Conservation (phyloP, 2,888 invertebrate genomes). For the Zelleria hepariella region DNA sequence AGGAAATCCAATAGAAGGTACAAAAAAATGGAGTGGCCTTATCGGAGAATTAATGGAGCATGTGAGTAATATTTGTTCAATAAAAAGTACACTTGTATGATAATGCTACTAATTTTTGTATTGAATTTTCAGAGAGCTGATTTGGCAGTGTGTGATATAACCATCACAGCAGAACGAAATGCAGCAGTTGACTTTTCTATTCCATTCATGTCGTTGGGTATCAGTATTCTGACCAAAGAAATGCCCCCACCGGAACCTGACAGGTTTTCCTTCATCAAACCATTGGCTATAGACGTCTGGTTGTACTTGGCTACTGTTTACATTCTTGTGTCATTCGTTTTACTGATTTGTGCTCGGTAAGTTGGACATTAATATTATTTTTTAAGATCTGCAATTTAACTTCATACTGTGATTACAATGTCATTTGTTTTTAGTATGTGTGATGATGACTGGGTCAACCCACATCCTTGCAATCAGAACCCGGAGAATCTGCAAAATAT, state of each 20-base stretch:
- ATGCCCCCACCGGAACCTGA: slow-evolving; percentile 83
- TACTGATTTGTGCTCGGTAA: slow-evolving; percentile 85
- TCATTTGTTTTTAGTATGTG: slow-evolving; percentile 75
- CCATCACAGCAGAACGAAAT: slow-evolving; percentile 91
- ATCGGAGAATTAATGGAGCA: slow-evolving; percentile 80
- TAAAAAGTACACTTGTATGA: too few relatives aligned
- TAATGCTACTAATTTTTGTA: not conserved
- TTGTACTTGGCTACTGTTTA: slow-evolving; percentile 89
- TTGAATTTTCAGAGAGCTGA: slow-evolving; percentile 81
- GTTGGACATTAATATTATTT: slow-evolving; percentile 6
- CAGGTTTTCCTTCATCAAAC: slow-evolving; percentile 89
- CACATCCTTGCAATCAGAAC: slow-evolving; percentile 89
- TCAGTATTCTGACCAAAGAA: slow-evolving; percentile 88
- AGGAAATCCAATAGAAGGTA: slow-evolving; percentile 75
- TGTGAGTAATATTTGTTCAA: slow-evolving; percentile 74
- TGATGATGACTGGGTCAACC: slow-evolving; percentile 94
- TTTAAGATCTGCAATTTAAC: too few relatives aligned
- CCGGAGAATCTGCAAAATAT: slow-evolving; percentile 90
- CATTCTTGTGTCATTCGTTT: slow-evolving; percentile 83
- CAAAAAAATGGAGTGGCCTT: slow-evolving; percentile 83
- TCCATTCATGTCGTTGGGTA: slow-evolving; percentile 96
- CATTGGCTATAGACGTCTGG: slow-evolving; percentile 88
- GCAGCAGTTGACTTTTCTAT: slow-evolving; percentile 92
- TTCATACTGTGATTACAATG: too few relatives aligned
- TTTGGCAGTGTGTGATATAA: slow-evolving; percentile 93